Evolutionary conservation across 2,888 invertebrate genomes (phyloP).

Genomic region (Cheilosia vulpina): DNA sequence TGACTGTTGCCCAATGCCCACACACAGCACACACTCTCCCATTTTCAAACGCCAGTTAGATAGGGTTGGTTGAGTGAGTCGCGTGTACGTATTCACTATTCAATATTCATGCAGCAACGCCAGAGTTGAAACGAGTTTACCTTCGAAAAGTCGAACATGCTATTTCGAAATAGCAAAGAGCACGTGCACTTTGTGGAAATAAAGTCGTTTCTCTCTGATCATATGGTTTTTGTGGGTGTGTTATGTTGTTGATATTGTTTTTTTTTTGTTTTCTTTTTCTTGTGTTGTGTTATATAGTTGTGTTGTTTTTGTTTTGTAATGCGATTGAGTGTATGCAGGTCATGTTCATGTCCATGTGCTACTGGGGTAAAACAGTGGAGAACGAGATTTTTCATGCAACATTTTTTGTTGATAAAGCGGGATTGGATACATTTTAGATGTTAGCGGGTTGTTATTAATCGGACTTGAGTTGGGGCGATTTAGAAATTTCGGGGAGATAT

Average conservation of each 20-base stretch:
- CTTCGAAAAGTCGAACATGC: conserved; percentile 64
- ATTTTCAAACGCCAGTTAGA: neutral
- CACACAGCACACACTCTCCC: neutral
- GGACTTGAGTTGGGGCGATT: no score
- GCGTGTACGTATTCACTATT: neutral
- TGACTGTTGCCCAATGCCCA: neutral
- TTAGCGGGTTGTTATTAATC: no score
- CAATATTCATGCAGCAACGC: neutral
- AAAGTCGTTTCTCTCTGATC: conserved; percentile 36
- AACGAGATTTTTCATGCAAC: neutral
- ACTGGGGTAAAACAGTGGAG: neutral
- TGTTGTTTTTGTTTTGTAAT: conserved; percentile 41
- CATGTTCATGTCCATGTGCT: conserved; percentile 53
- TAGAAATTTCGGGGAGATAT: no score
- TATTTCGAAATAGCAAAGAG: conserved; percentile 70
- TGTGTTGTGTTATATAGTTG: conserved; percentile 2
- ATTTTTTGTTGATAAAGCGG: neutral
- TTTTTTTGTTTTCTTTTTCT: no score
- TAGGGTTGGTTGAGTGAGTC: no score
- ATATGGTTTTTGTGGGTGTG: conserved; percentile 70
- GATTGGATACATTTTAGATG: neutral
- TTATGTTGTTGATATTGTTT: conserved; percentile 48
- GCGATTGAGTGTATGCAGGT: conserved; percentile 61
- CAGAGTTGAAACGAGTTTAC: conserved; percentile 49
- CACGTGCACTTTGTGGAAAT: conserved; percentile 61